phyloP scores from a whole-genome alignment of 2,888 invertebrate species.

The Dysmachus trigonus region DNA sequence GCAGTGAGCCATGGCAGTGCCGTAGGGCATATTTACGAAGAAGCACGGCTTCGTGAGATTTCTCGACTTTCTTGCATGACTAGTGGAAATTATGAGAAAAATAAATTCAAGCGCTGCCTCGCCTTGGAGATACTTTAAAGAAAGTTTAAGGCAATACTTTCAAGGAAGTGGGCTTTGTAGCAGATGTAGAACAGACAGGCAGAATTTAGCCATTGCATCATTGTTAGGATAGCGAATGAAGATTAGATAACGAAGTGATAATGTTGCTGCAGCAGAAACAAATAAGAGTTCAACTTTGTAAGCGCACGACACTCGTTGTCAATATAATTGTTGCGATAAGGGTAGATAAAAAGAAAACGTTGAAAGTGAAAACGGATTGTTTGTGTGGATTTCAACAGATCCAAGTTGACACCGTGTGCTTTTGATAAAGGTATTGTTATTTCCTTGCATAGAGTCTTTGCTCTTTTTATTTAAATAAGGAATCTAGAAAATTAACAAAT shows the following conservation, averaged over 20 bases:
- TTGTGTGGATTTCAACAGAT: not conserved
- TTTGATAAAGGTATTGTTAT: not conserved
- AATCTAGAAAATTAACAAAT: not conserved
- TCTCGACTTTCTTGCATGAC: not conserved
- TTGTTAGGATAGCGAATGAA: not conserved
- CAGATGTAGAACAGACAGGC: not conserved
- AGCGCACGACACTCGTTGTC: not conserved
- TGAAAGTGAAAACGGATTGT: not conserved
- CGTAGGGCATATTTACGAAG: not conserved
- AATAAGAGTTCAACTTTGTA: not conserved
- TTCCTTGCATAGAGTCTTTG: not conserved
- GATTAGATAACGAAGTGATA: not conserved
- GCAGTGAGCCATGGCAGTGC: not conserved
- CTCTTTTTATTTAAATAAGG: not conserved
- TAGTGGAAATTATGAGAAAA: not conserved
- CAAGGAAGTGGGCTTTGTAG: not conserved
- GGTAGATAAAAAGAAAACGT: not conserved
- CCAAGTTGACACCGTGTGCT: not conserved
- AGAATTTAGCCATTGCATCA: not conserved
- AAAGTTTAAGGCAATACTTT: not conserved
- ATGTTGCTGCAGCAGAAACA: not conserved
- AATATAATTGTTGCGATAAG: not conserved
- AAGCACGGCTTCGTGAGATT: not conserved
- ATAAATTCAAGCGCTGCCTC: not conserved
- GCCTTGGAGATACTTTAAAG: not conserved